Base-by-base conservation (phyloP, 2,113 vertebrate genomes). In the Ellobius talpinus region DNA sequence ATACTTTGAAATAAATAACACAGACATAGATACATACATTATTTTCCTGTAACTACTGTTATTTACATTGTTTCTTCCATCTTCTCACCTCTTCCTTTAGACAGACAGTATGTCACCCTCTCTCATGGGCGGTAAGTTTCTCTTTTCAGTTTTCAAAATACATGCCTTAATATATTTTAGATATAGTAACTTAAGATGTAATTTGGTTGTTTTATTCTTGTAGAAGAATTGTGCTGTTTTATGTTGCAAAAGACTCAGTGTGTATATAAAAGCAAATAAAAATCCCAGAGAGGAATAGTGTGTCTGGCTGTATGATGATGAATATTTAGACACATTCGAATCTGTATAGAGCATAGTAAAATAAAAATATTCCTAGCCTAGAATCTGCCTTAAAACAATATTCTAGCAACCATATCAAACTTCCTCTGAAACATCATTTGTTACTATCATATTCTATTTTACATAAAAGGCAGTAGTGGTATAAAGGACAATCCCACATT, bases 221-320 rank as follows among this genome's bases (percentile, higher is more conserved):
- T 8, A 61, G 47, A 73, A 58, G 5, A 31, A 90, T 82, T 66
- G 63, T 93, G 11, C 17, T 39, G 29, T 14, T 85, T 92, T 16
- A 55, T 45, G 61, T 52, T 66, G 73, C 68, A 85, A 82, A 77
- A 33, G 55, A 31, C 17, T 96, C 82, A 91, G 63, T 4, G 23
- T 82, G 19, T 52, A 92, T 63, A 95, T 93, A 89, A 93, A 96
- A 77, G 23, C 79, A 13, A 33, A 19, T 81, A 68, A 93, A 97
- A 98, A 87, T 42, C 74, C 95, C 72, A 68, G 36, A 73, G 77
- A 61, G 5, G 29, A 85, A 84, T 81, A 7, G 2, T 61, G 74
- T 42, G 10, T 74, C 16, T 58, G 7, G 23, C 11, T 76, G 1
- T 26, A 36, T 14, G 5, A 87, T 13, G 96, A 76, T 89, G 66